Base-by-base conservation (phyloP, 1,140 invertebrate species). In the Ctenoplectra terminalis region DNA sequence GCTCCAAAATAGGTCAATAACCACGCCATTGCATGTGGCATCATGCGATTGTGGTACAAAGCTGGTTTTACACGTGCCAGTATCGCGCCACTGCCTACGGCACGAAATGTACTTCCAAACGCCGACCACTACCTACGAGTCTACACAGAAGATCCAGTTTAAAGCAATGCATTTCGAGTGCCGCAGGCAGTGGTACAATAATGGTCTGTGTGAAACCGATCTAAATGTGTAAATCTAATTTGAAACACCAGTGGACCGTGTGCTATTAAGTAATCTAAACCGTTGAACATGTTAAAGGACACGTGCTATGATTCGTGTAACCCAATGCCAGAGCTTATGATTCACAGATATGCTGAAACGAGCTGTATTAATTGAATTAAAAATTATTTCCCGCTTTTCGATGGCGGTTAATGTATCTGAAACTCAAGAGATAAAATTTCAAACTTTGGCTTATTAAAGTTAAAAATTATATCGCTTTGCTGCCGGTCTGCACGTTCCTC, bases 181-280 rank as follows among this genome's bases (percentile, higher is more conserved):
- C 40, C 76, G 31, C 66, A 17, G 43, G 31, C 67, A 40, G n/a
- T 29, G 54, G 66, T 34, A 26, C 66, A 58, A 60, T 78, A 78
- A 71, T 71, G 76, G 76, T 46, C 58, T 70, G 66, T 20, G 76
- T 78, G 54, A 23, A 71, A 78, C 76, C 76, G 31, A 78, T 60
- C 76, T 71, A 78, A 78, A 78, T 78, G 76, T 71, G 66, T 61
- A 61, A 78, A 78, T 70, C 76, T 71, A 26, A 70, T 78, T 50
- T 37, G 66, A n/a, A 69, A 34, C 31, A 70, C 31, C 54, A 1
- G 7, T 17, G 54, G 31, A 60, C 29, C 61, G 2, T 29, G 26
- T 34, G 48, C 29, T 29, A n/a, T 11, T 15, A n/a, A 6, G 23
- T 15, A 20, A n/a, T 26, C 15, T 20, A 52, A 34, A 34, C n/a